Evolutionary conservation across 2,797 vertebrate species (phyloP).

Genomic region (Picus viridis): DNA sequence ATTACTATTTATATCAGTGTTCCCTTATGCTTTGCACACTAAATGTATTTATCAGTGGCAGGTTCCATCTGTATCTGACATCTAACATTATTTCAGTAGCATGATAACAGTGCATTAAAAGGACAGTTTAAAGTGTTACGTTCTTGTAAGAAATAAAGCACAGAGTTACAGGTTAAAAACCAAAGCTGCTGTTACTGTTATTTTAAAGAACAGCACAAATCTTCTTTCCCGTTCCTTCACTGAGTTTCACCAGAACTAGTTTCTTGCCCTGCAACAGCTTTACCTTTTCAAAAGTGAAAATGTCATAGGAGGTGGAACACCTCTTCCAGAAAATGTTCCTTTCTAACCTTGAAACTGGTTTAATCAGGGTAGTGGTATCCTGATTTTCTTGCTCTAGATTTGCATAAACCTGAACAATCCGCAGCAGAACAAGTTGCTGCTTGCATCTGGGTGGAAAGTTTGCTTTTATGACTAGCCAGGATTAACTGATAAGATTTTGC

Average conservation of each 20-base stretch:
- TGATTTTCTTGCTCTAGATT: background rate
- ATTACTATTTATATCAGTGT: background rate
- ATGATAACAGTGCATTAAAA: background rate
- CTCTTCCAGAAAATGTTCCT: background rate
- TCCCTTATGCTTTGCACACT: background rate
- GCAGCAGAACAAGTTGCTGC: background rate
- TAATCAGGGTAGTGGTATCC: background rate
- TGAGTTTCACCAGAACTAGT: background rate
- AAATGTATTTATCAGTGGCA: background rate
- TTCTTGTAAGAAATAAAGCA: background rate
- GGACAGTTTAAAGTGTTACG: background rate
- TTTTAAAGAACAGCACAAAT: background rate
- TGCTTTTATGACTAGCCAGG: background rate
- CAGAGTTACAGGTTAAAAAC: background rate
- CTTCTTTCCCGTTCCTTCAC: background rate
- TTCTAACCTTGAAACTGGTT: background rate
- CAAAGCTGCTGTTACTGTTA: background rate
- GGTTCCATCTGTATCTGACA: background rate
- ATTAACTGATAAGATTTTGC: background rate
- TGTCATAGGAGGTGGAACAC: background rate
- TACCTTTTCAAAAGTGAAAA: background rate
- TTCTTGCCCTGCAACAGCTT: background rate
- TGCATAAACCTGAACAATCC: constrained; percentile 17
- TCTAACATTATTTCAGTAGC: background rate
- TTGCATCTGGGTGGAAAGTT: background rate